Conservation (phyloP, 1,140 invertebrate species). For the Drosophila takahashii region DNA sequence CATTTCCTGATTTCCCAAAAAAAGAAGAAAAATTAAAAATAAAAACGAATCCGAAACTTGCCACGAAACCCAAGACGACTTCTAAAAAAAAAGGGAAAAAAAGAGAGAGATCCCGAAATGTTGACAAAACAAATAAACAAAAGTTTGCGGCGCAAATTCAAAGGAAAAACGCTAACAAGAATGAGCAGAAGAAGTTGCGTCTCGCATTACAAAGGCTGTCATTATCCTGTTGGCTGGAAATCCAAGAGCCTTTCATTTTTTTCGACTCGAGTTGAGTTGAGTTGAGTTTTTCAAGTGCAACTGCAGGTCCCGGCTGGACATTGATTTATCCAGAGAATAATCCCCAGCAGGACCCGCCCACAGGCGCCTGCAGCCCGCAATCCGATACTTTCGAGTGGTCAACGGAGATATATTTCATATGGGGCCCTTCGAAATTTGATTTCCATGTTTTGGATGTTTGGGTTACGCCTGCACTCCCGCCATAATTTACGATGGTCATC, state of each 20-base stretch:
- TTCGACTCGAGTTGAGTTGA: too few species aligned
- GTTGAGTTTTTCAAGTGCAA: constrained; percentile 34
- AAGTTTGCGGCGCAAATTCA: constrained; percentile 59
- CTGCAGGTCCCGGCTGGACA: constrained; percentile 25
- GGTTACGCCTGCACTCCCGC: constrained; percentile 41
- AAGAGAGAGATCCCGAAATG: constrained; percentile 37
- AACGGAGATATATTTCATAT: neutral
- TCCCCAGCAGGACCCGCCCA: constrained; percentile 37
- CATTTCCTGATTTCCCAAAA: constrained; percentile 54
- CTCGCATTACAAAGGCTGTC: constrained; percentile 69
- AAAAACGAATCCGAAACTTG: constrained; percentile 58
- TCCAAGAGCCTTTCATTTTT: constrained; percentile 4
- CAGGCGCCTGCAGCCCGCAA: constrained; percentile 19
- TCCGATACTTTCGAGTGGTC: constrained; percentile 34
- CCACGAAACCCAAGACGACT: constrained; percentile 68
- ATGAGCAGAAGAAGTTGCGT: constrained; percentile 53
- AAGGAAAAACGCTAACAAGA: constrained; percentile 55
- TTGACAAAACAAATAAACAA: constrained; percentile 82
- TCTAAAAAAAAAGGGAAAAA: constrained; percentile 39
- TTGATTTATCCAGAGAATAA: constrained; percentile 64
- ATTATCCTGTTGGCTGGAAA: constrained; percentile 58
- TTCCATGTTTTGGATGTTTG: constrained; percentile 79
- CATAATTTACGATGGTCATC: constrained; percentile 56
- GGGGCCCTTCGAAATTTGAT: constrained; percentile 67
- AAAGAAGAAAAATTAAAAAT: constrained; percentile 1